Percentiles rank a stretch among this genome's conserved stretches.
phyloP scores from a whole-genome alignment of 1,140 invertebrate genomes.

The Drosophila arizonae region DNA sequence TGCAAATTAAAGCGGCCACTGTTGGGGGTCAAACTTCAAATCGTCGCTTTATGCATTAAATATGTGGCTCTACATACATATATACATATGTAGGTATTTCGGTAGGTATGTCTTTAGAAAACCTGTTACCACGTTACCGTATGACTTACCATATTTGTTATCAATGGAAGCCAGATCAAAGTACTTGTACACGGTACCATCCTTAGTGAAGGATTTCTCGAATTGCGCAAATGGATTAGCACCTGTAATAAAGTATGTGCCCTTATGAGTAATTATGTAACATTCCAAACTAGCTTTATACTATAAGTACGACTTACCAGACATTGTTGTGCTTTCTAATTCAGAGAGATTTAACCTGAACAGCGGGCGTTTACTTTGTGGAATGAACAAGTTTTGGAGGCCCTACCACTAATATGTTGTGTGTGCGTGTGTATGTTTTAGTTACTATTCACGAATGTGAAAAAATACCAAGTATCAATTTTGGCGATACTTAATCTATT shows the following conservation, averaged over 20 bases:
- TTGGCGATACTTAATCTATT: neutral
- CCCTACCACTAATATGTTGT: neutral
- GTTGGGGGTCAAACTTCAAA: constrained; percentile 65
- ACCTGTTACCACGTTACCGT: constrained; percentile 21
- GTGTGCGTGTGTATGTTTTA: constrained; percentile 5
- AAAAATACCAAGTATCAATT: neutral
- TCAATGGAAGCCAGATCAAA: constrained; percentile 89
- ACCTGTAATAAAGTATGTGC: constrained; percentile 73
- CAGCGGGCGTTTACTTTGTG: constrained; percentile 35
- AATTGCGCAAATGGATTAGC: constrained; percentile 88
- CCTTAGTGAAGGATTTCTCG: constrained; percentile 87
- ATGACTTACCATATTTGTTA: constrained; percentile 89
- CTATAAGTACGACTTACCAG: constrained; percentile 47
- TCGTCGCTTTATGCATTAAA: constrained; percentile 21
- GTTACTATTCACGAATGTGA: constrained; percentile 4
- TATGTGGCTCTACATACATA: constrained; percentile 28
- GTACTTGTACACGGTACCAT: constrained; percentile 88
- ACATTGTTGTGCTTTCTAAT: constrained; percentile 49
- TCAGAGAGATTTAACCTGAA: constrained; percentile 31
- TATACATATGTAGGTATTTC: neutral
- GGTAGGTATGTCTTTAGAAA: neutral
- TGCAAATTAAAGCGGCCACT: constrained; percentile 61
- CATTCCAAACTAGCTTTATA: constrained; percentile 8
- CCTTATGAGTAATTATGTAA: constrained; percentile 41
- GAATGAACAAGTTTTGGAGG: constrained; percentile 35